Evolutionary conservation across 2,113 vertebrate species (phyloP).

Genomic region (Sterna hirundo): DNA sequence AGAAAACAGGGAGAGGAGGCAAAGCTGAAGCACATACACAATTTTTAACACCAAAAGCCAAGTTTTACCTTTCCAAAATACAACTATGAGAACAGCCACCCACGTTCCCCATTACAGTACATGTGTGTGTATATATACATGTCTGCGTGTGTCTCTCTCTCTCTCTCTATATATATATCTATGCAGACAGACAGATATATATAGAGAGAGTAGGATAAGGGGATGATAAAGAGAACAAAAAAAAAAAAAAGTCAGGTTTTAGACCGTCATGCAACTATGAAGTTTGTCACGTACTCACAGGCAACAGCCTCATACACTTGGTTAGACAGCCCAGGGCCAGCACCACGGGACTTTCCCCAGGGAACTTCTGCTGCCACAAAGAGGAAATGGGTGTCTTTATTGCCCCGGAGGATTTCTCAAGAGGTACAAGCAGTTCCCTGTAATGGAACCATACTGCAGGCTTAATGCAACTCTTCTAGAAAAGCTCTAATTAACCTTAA

Average conservation of each 20-base stretch:
- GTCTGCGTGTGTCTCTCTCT: not conserved
- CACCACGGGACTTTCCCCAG: not conserved
- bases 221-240: not conserved
- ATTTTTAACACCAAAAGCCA: slow-evolving; percentile 21
- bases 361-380: not conserved
- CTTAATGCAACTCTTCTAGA: not conserved
- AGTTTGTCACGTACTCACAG: not conserved
- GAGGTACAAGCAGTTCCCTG: not conserved
- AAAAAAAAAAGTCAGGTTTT: not conserved
- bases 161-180: not conserved
- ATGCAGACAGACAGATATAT: not conserved
- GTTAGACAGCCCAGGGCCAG: not conserved
- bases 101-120: not conserved
- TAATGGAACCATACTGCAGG: not conserved
- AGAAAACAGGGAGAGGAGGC: not conserved
- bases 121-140: not conserved
- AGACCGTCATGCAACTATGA: not conserved
- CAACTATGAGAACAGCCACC: slow-evolving; percentile 11
- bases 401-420: not conserved
- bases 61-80: slow-evolving; percentile 32
- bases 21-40: not conserved
- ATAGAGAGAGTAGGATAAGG: not conserved
- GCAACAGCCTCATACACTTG: not conserved
- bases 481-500: not conserved
- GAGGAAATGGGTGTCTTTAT: not conserved